These are phyloP conservation scores for Marcusenius ussheri DNA, from an alignment of 2,113 vertebrate species.

Conservation along the genomic window DNA sequence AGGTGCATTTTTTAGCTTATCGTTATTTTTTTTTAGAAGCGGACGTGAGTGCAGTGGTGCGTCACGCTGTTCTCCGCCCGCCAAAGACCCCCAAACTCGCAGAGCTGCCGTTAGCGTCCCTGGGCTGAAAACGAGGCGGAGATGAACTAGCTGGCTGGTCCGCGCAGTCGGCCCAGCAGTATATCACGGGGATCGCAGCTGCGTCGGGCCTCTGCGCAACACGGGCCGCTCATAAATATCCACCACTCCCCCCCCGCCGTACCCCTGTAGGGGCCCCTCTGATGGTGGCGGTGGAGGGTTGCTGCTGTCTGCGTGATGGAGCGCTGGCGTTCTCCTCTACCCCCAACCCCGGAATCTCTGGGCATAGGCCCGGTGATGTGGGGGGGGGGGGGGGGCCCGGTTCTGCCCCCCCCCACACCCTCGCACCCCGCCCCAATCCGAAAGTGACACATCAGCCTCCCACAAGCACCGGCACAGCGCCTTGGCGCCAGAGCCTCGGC, in stretches of 20 bases:
- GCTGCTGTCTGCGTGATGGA: constrained; percentile 68
- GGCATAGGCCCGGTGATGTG: constrained; percentile 31
- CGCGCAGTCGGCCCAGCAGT: constrained; percentile 50
- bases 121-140: constrained; percentile 55
- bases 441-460: background rate
- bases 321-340: constrained; percentile 44
- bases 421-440: background rate
- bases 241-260: background rate
- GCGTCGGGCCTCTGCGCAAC: constrained; percentile 48
- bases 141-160: constrained; percentile 57
- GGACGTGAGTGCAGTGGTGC: constrained; percentile 25
- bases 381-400: constrained; percentile 50
- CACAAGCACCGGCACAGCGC: background rate
- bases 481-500: background rate
- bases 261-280: constrained; percentile 55
- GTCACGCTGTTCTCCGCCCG: constrained; percentile 42
- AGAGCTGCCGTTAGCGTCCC: constrained; percentile 54
- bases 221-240: constrained; percentile 61
- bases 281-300: constrained; percentile 64
- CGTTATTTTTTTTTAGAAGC: background rate
- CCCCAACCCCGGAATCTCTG: constrained; percentile 12
- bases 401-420: constrained; percentile 28
- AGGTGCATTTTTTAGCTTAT: background rate
- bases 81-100: constrained; percentile 37
- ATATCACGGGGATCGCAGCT: constrained; percentile 57